Base-by-base conservation (phyloP, 2,888 invertebrate species). In the Myathropa florea region DNA sequence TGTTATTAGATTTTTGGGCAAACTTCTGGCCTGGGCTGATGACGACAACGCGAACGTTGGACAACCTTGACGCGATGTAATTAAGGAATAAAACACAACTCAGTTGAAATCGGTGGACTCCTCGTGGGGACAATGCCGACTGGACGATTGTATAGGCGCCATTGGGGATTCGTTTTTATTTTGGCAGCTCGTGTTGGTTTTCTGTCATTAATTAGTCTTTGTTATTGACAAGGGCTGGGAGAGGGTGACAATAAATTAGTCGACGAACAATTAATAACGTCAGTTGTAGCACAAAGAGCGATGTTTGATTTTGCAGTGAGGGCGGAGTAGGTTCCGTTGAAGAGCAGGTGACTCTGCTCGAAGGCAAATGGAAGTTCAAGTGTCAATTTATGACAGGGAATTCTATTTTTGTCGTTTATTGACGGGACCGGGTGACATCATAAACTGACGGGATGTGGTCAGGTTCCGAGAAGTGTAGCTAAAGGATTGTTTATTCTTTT, bases 1-100 rank as follows among this genome's bases (percentile, higher is more conserved):
- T 60, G 73, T 83, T 83, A 79, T 83, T 83, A 79, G 79, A 75
- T 75, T 79, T 70, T 73, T 36, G 36, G 36, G 9, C 39, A 63
- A 71, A n/a, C 14, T 33, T 57, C 18, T 33, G 61, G 33, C 33
- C 33, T 18, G 33, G 9, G 33, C 10, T 55, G 68, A 73, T 23
- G 59, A 39, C 61, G 24, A 64, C 30, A 26, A 18, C 1, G 21
- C 1, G 46, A 7, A 46, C 46, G 18, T 7, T n/a, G 46, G 7
- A 67, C 55, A 73, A 78, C 67, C 57, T 68, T 68, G 70, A 73
- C 53, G 72, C 33, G n/a, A 57, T 78, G 68, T 83, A 83, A 83
- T 83, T 83, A 83, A 55, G 63, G 59, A 68, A 68, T 67, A 67
- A 64, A 64, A 64, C 39, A n/a, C 23, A 63, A 33, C 30, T 26